Evolutionary conservation across 2,113 vertebrate genomes (phyloP), one percentile per base, ranked within the genome.

Genomic region (Aphyosemion australe): DNA sequence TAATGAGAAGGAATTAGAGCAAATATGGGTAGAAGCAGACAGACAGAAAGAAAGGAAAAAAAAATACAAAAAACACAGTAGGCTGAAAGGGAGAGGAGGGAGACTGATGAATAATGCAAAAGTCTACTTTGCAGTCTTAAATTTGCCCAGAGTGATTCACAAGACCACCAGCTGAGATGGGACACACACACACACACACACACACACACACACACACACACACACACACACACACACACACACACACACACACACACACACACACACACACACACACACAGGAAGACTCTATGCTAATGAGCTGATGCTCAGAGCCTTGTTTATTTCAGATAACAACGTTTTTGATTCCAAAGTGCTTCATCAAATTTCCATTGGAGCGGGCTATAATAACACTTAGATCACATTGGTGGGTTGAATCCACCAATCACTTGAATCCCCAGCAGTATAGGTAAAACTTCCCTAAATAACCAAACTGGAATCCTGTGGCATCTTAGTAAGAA

Each of bases 91-190:
- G 18, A 58, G 42, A 20, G 14, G 43, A 61, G 52, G 1, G 12
- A 55, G 21, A 31, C 41, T 62, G 48, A 80, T 83, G 76, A 79
- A 83, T 83, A 74, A 78, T 87, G 65, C 60, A 87, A 21, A 64
- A 64, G 65, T 72, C 80, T 76, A 53, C 56, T 74, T 79, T 79
- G 39, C 62, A 57, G 69, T 69, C 61, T 61, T 69, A 66, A 66
- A 78, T 66, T 61, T 60, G 65, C 72, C 65, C 0, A 5, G 57
- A 69, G 68, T 75, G 59, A 76, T 69, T 70, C 61, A 69, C 63
- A 16, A 73, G 75, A 72, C 70, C 68, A 69, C 82, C 72, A 41
- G 69, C 79, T 69, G 58, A 71, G 68, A 21, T 34, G n/a, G 37
- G n/a, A n/a, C n/a, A n/a, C n/a, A n/a, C n/a, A n/a, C n/a, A n/a